Evolutionary conservation across 2,888 invertebrate species (phyloP).

Genomic region (Macrosoma leucophasiata): DNA sequence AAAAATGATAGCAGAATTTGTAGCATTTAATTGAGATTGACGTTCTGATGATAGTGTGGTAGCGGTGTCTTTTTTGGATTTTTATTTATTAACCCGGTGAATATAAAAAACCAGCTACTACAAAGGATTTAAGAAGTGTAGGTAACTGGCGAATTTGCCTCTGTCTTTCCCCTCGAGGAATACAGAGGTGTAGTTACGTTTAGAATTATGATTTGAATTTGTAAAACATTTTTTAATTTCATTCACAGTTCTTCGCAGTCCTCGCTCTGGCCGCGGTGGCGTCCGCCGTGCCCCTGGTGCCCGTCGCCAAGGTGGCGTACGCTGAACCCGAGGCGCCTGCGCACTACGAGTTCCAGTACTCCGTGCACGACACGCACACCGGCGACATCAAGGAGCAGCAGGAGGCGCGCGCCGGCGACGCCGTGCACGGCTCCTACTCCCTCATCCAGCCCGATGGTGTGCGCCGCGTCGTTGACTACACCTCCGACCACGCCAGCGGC

Average conservation of each 20-base stretch:
- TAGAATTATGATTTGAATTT: too few species aligned
- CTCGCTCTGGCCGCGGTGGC: slow-evolving; percentile 46
- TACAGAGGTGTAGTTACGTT: too few species aligned
- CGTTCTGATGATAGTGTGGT: too few species aligned
- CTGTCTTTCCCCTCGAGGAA: too few species aligned
- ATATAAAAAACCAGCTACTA: neutral
- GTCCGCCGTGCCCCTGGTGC: slow-evolving; percentile 33
- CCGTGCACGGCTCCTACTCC: slow-evolving; percentile 64
- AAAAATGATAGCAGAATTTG: too few species aligned
- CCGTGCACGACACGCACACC: slow-evolving; percentile 58
- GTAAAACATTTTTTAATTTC: too few species aligned
- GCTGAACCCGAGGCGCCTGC: slow-evolving; percentile 53
- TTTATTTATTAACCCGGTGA: neutral
- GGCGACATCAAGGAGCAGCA: slow-evolving; percentile 67
- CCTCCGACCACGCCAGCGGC: slow-evolving; percentile 56
- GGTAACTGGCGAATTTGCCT: too few species aligned
- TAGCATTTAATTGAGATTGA: too few species aligned
- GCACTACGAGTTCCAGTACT: slow-evolving; percentile 62
- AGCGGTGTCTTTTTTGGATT: too few species aligned
- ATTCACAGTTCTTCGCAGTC: slow-evolving; percentile 37
- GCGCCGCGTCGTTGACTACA: slow-evolving; percentile 63
- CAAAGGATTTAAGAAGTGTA: neutral
- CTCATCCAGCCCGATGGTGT: slow-evolving; percentile 67
- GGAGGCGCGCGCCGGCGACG: slow-evolving; percentile 58
- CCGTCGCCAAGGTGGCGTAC: slow-evolving; percentile 46